Evolutionary conservation across 2,113 vertebrate species (phyloP).

Genomic region (Calcarius ornatus): DNA sequence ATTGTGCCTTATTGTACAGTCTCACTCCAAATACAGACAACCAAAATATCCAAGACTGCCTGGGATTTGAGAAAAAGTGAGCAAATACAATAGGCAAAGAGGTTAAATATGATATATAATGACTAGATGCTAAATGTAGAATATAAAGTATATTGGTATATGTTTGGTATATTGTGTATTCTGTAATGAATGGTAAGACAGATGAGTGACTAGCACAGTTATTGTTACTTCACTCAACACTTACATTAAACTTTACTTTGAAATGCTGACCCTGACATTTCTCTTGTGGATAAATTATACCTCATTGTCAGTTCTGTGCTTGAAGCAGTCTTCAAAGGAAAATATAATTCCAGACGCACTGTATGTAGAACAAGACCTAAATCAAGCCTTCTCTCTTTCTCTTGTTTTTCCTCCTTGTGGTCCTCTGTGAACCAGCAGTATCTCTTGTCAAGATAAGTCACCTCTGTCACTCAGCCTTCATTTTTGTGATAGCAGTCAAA

Average conservation of each 20-base stretch:
- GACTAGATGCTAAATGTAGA: neutral
- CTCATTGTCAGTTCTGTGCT: neutral
- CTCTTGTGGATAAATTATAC: neutral
- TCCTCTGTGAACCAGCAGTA: neutral
- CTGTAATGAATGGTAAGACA: neutral
- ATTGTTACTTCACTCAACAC: neutral
- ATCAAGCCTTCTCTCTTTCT: neutral
- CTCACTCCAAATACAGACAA: neutral
- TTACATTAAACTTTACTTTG: neutral
- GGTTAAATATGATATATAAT: neutral
- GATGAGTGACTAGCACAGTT: neutral
- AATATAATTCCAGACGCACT: neutral
- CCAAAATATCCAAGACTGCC: neutral
- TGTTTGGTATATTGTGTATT: neutral
- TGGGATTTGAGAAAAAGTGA: neutral
- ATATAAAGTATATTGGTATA: neutral
- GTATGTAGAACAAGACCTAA: neutral
- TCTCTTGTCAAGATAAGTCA: neutral
- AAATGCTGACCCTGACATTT: neutral
- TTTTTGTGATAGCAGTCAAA: neutral
- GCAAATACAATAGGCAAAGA: neutral
- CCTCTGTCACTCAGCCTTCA: neutral
- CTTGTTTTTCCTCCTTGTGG: neutral
- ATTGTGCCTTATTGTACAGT: neutral
- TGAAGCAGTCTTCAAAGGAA: slow-evolving; percentile 12